A percentile compares a stretch with the other conserved stretches of the same genome.
Evolutionary conservation across 2,888 invertebrate genomes (phyloP).

Genomic region (Synergus japonicus): DNA sequence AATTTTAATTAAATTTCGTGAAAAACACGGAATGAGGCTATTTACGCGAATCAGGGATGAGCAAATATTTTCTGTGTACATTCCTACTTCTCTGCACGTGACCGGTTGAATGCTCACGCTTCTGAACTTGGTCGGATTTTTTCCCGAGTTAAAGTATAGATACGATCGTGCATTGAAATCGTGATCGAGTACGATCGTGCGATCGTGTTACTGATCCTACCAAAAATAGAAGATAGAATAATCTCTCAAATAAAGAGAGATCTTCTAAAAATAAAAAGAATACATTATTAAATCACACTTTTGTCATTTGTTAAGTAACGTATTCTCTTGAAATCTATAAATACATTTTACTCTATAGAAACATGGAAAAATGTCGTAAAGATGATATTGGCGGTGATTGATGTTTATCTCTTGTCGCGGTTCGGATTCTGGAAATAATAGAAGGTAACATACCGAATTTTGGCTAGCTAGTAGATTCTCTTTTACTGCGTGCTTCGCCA

Average conservation of each 20-base stretch:
- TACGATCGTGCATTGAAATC: conserved; percentile 35
- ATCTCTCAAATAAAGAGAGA: background rate
- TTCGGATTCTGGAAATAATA: conserved; percentile 34
- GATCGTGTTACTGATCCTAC: conserved; percentile 31
- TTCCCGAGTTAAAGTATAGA: conserved; percentile 8
- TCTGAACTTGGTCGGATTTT: conserved; percentile 23
- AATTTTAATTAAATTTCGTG: no score
- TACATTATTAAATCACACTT: no score
- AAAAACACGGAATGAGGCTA: background rate
- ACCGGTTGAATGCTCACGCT: conserved; percentile 33
- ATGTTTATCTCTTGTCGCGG: conserved; percentile 18
- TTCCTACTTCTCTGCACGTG: conserved; percentile 13
- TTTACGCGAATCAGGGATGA: background rate
- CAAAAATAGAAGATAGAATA: background rate
- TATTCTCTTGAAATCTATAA: background rate
- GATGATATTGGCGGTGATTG: background rate
- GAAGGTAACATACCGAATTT: conserved; percentile 32
- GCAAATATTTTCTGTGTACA: conserved; percentile 2
- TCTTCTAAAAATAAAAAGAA: no score
- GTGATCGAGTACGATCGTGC: conserved; percentile 31
- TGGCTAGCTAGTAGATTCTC: conserved; percentile 25
- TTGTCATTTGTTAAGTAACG: background rate
- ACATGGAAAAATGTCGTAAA: background rate
- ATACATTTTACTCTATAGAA: background rate
- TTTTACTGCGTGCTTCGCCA: conserved; percentile 30